Percentiles rank a stretch among this genome's conserved stretches.
phyloP scores from a whole-genome alignment of 2,888 invertebrate species.

The Eremobia ochroleuca region DNA sequence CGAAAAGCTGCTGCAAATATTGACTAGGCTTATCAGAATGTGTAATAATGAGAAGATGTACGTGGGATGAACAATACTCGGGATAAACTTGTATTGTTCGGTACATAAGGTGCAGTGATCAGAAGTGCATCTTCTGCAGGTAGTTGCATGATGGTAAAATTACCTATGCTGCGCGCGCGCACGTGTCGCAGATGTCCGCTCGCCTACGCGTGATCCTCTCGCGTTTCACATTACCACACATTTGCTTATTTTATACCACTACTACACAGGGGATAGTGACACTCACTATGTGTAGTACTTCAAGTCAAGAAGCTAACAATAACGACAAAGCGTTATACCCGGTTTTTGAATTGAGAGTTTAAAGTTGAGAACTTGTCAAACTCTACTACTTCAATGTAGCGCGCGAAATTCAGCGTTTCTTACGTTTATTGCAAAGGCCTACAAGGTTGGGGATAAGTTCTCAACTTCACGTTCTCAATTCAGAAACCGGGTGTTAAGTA shows the following conservation, averaged over 20 bases:
- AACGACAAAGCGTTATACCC: neutral
- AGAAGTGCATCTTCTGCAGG: constrained; percentile 11
- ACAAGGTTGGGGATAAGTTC: neutral
- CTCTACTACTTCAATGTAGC: neutral
- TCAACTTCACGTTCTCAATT: neutral
- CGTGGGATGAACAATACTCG: no score
- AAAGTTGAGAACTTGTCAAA: neutral
- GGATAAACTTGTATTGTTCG: neutral
- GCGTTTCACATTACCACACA: constrained; percentile 33
- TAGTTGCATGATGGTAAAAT: neutral
- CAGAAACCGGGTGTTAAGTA: neutral
- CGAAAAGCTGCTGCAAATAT: neutral
- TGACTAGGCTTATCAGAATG: neutral
- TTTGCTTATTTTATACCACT: constrained; percentile 25
- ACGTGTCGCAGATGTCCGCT: constrained; percentile 35
- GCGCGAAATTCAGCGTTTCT: neutral
- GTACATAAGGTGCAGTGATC: neutral
- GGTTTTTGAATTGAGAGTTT: neutral
- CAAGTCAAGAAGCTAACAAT: neutral
- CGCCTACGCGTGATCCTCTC: constrained; percentile 13
- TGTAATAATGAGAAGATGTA: neutral
- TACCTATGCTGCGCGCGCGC: constrained; percentile 15
- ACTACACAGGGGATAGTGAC: neutral
- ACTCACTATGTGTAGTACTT: neutral
- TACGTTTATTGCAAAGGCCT: neutral